phyloP scores from a whole-genome alignment of 2,113 vertebrate genomes.

The Neolamprologus sp. region DNA sequence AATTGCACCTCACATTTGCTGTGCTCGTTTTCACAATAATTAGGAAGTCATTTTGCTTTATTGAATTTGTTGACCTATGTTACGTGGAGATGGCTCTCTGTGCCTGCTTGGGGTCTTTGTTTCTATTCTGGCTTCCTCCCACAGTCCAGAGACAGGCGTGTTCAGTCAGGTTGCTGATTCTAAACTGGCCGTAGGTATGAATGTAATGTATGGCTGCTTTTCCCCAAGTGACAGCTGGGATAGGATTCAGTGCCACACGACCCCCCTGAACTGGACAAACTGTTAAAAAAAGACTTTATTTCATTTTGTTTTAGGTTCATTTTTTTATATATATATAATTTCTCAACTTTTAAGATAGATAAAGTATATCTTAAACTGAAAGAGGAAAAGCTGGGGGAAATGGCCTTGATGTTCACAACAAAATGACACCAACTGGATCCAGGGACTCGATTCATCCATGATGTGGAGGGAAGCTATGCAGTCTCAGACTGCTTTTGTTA shows the following conservation, averaged over 20 bases:
- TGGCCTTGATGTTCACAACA: neutral
- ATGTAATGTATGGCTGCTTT: neutral
- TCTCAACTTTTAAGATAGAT: neutral
- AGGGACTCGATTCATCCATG: neutral
- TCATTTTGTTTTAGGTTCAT: neutral
- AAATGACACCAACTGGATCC: neutral
- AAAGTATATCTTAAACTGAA: neutral
- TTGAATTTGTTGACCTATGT: neutral
- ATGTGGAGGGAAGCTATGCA: neutral
- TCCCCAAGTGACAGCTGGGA: neutral
- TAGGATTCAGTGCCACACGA: neutral
- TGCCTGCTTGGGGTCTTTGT: neutral
- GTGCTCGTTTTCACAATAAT: neutral
- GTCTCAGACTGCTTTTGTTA: neutral
- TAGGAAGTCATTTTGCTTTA: neutral
- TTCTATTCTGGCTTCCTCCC: neutral
- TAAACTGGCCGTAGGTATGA: neutral
- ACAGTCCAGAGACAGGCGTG: neutral
- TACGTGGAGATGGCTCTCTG: neutral
- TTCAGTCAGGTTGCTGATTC: neutral
- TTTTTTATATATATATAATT: neutral
- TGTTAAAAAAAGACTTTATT: neutral
- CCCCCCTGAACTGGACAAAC: neutral
- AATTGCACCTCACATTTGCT: neutral
- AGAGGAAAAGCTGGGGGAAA: neutral